Percentiles rank a stretch among this genome's conserved stretches.
Evolutionary conservation across 2,888 invertebrate genomes (phyloP).

Genomic region (Mesorhabditis belari): DNA sequence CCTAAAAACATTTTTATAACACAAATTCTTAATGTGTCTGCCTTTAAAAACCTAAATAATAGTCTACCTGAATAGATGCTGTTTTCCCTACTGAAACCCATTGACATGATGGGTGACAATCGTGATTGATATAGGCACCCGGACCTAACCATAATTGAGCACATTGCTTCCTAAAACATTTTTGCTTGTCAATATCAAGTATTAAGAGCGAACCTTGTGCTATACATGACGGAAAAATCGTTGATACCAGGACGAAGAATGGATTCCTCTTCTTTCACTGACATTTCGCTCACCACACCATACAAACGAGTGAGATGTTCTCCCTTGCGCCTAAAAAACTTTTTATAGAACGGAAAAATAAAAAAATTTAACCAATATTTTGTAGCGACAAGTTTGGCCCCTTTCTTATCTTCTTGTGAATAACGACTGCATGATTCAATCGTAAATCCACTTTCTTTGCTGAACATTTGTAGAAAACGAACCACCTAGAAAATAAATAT

Average conservation of each 20-base stretch:
- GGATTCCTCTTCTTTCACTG: constrained; percentile 83
- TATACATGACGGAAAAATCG: constrained; percentile 99
- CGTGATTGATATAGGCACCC: constrained; percentile 97
- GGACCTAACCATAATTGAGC: constrained; percentile 98
- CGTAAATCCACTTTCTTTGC: constrained; percentile 85
- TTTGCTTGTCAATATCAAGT: background rate
- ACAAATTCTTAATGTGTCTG: background rate
- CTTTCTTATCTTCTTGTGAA: constrained; percentile 83
- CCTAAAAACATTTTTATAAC: constrained; percentile 61
- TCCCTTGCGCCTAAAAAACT: constrained; percentile 66
- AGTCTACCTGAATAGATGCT: constrained; percentile 68
- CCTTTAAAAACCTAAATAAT: background rate
- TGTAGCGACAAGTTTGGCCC: constrained; percentile 90
- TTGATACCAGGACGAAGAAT: constrained; percentile 76
- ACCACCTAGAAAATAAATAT: constrained; percentile 67
- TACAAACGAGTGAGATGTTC: constrained; percentile 91
- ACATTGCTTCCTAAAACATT: constrained; percentile 71
- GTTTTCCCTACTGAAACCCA: constrained; percentile 94
- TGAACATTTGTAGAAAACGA: constrained; percentile 87
- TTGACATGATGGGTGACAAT: constrained; percentile 92
- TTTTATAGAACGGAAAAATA: background rate
- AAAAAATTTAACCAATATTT: constrained; percentile 70
- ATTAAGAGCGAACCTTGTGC: constrained; percentile 65
- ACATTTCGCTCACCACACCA: constrained; percentile 93
- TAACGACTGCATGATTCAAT: constrained; percentile 82